phyloP scores from a whole-genome alignment of 2,888 invertebrate genomes.

The Mechanitis messenoides region DNA sequence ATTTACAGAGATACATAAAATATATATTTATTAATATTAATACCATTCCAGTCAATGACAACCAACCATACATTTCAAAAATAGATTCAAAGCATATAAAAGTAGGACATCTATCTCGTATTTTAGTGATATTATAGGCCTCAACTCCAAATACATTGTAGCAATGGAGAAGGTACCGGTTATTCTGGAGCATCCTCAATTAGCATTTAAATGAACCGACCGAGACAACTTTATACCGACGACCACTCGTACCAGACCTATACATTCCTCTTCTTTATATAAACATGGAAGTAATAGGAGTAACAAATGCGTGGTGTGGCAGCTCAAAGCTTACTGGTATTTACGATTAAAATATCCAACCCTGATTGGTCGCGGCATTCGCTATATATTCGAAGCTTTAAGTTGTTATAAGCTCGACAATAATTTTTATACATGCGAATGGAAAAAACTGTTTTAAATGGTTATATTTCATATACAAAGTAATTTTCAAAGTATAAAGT shows the following conservation, averaged over 20 bases:
- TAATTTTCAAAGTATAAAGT: conserved; percentile 23
- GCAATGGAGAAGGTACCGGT: conserved; percentile 47
- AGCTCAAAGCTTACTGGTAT: conserved; percentile 42
- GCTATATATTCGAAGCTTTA: neutral
- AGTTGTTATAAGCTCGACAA: neutral
- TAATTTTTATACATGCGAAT: conserved; percentile 35
- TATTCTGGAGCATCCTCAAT: conserved; percentile 56
- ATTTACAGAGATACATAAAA: too few species aligned
- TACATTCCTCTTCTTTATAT: conserved; percentile 30
- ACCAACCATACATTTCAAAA: neutral
- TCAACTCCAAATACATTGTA: conserved; percentile 19
- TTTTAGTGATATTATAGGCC: conserved; percentile 3
- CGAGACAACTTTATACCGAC: conserved; percentile 69
- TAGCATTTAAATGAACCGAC: conserved; percentile 73
- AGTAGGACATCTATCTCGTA: neutral
- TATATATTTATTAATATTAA: too few species aligned
- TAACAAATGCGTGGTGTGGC: conserved; percentile 34
- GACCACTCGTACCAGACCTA: conserved; percentile 44
- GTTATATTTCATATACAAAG: conserved; percentile 51
- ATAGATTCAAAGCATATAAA: neutral
- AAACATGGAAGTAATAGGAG: neutral
- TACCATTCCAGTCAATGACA: neutral
- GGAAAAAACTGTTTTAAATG: conserved; percentile 36
- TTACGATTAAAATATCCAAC: conserved; percentile 29
- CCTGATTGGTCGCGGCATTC: conserved; percentile 37